Conservation (phyloP, 2,797 vertebrate species). For the Gephyroberyx darwinii region DNA sequence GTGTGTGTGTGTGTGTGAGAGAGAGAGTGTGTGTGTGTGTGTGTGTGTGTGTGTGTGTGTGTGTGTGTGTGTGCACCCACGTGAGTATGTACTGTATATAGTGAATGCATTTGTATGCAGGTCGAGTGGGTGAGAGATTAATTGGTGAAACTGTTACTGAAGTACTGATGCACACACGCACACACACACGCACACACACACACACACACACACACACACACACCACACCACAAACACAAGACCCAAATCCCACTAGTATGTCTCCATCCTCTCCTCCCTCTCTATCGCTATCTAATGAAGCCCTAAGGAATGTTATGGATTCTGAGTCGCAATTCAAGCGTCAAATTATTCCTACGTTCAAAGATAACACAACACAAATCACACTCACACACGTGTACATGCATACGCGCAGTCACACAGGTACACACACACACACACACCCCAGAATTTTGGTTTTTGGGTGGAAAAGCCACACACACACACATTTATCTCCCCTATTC, state of each 20-base stretch:
- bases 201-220: no score
- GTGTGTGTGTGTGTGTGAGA: constrained; percentile 12
- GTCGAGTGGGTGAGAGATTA: neutral
- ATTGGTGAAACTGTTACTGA: neutral
- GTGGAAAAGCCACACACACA: neutral
- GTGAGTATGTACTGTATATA: neutral
- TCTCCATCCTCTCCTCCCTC: neutral
- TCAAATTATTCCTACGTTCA: constrained; percentile 10
- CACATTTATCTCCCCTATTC: neutral
- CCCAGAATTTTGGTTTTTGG: no score
- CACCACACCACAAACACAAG: no score
- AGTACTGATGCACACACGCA: neutral
- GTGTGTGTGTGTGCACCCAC: constrained; percentile 1
- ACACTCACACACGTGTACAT: neutral
- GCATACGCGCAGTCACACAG: neutral
- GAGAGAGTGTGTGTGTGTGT: constrained; percentile 13
- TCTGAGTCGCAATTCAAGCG: constrained; percentile 9
- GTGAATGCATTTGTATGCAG: neutral
- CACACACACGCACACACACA: neutral
- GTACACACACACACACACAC: no score
- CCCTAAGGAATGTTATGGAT: constrained; percentile 10
- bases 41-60: constrained; percentile 9
- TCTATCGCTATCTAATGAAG: constrained; percentile 4
- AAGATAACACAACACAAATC: constrained; percentile 15
- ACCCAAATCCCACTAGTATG: no score